A percentile compares a stretch with the other conserved stretches of the same genome.
Conservation (phyloP, 2,113 vertebrate genomes). For the Oreochromis spilurus region DNA sequence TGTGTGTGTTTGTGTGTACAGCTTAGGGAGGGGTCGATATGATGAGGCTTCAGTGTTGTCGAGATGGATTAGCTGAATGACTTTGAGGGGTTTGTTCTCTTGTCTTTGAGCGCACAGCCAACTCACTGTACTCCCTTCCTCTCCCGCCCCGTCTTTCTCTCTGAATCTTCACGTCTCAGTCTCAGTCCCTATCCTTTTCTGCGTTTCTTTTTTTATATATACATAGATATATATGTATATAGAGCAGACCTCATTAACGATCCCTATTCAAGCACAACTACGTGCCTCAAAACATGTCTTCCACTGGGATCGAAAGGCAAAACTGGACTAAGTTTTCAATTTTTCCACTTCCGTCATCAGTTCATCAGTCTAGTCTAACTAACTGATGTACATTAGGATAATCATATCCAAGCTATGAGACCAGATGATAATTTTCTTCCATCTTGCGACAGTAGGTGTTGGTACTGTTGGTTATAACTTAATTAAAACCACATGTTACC, state of each 20-base stretch:
- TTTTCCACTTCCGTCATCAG: background rate
- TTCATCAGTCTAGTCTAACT: background rate
- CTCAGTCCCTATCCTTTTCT: constrained; percentile 11
- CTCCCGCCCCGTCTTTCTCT: background rate
- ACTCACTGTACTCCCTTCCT: constrained; percentile 36
- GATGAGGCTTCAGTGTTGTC: constrained; percentile 68
- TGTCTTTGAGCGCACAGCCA: constrained; percentile 63
- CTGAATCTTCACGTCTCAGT: constrained; percentile 21
- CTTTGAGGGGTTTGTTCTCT: constrained; percentile 70
- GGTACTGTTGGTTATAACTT: background rate
- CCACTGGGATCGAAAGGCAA: background rate
- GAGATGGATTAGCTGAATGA: constrained; percentile 68
- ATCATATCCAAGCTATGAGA: constrained; percentile 19
- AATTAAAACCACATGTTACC: background rate
- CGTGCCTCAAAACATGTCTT: constrained; percentile 4
- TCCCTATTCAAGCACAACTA: background rate
- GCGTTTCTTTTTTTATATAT: background rate
- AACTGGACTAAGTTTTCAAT: background rate
- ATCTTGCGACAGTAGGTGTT: background rate
- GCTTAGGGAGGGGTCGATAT: constrained; percentile 62
- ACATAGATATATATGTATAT: background rate
- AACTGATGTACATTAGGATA: background rate
- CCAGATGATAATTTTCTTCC: background rate
- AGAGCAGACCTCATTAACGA: constrained; percentile 36
- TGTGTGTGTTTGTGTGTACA: constrained; percentile 42